Evolutionary conservation across 2,888 invertebrate species (phyloP), one percentile per base, ranked within the genome.

Genomic region (Lucinisca nassula): DNA sequence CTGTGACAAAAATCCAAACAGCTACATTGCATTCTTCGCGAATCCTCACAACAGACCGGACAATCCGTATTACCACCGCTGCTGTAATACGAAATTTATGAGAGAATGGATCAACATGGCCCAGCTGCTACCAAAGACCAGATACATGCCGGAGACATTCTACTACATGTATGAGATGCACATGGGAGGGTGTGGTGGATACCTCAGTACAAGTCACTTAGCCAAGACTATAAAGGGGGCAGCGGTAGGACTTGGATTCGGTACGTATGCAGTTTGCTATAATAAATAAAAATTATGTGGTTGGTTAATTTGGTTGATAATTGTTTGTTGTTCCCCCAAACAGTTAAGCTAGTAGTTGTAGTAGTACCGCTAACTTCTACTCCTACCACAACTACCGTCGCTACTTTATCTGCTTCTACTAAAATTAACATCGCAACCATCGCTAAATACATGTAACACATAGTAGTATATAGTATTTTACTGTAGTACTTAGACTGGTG

Each of bases 101-200:
- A 58, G 38, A 21, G 49, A 6, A 37, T 77, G 77, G 77, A 58
- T 77, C 12, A 58, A 32, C 17, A 4, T 0, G 10, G 77, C 77
- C 1, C 55, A 51, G 38, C 0, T 12, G 17, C n/a, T 37, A 8
- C 58, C 77, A 1, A 6, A 14, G 24, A 21, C 24, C 6, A 35
- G 77, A 6, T 21, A 58, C 14, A 32, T 77, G 61, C 77, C 77
- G 0, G 37, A 55, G 14, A 6, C 55, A 2, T 77, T 24, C 58
- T 38, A n/a, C 55, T 77, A 58, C 77, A 14, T 49, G 55, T 77
- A n/a, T 58, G 77, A 77, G 55, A 77, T 77, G 77, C 77, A 77
- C 37, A 55, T 77, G 58, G 77, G 77, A 6, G 77, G 77, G 14
- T 55, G 74, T 30, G 74, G 74, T 24, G 74, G 74, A 1, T 74